These are phyloP conservation scores for Coccyzus lansbergi DNA, from an alignment of 2,797 vertebrate species.

Conservation along the genomic window DNA sequence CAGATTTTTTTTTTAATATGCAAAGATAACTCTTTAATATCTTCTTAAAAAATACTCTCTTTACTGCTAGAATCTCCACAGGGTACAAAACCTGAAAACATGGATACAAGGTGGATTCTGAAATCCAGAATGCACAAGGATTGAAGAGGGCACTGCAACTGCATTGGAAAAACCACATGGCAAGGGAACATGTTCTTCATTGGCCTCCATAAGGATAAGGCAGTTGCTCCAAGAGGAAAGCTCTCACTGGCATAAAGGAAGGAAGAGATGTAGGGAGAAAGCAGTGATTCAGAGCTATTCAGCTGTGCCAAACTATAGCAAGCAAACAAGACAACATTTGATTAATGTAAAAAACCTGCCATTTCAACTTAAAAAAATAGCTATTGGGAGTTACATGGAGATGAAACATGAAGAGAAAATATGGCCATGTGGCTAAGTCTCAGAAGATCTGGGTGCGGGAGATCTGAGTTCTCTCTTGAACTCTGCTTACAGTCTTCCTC, in stretches of 20 bases:
- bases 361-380: constrained; percentile 1
- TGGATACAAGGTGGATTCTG: background rate
- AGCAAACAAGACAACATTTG: background rate
- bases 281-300: background rate
- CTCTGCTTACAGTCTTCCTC: background rate
- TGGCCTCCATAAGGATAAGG: background rate
- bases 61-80: background rate
- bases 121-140: background rate
- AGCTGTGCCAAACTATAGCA: background rate
- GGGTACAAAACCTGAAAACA: background rate
- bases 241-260: background rate
- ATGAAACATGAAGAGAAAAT: background rate
- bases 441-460: background rate
- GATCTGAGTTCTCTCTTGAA: background rate
- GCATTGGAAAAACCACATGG: background rate
- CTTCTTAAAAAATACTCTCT: background rate
- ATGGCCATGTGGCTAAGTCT: background rate
- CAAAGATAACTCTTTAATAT: background rate
- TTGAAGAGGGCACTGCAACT: background rate
- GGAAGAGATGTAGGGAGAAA: background rate
- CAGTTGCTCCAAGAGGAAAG: background rate
- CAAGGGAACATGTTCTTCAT: background rate
- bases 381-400: background rate
- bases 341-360: background rate
- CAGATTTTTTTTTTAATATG: background rate